phyloP scores from a whole-genome alignment of 1,140 invertebrate species.

The Drosophila persimilis region DNA sequence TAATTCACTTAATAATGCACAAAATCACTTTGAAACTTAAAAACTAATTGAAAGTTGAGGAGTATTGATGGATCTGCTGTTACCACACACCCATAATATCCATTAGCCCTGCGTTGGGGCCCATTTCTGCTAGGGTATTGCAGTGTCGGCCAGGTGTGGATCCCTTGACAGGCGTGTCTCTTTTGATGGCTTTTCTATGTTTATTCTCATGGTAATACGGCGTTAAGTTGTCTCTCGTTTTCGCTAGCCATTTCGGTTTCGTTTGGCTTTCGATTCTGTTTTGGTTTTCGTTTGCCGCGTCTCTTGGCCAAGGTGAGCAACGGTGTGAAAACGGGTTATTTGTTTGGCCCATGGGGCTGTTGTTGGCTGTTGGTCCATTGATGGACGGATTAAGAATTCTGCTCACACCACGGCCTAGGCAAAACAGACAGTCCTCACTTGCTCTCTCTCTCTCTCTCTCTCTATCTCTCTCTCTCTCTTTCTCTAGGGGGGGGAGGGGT shows the following conservation, averaged over 20 bases:
- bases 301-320: conserved; percentile 62
- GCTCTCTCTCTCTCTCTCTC: not conserved
- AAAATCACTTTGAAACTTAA: too few species aligned
- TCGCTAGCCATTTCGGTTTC: conserved; percentile 19
- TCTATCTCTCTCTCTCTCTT: too few species aligned
- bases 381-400: conserved; percentile 52
- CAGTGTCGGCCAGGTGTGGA: not conserved
- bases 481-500: too few species aligned
- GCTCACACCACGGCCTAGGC: conserved; percentile 28
- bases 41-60: too few species aligned
- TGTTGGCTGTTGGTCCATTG: conserved; percentile 11
- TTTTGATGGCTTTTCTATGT: conserved; percentile 6
- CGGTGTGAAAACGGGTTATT: conserved; percentile 40
- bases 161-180: not conserved
- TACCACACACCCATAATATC: not conserved
- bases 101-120: not conserved
- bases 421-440: conserved; percentile 8
- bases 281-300: conserved; percentile 39
- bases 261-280: conserved; percentile 36
- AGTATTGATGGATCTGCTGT: not conserved
- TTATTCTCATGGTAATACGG: conserved; percentile 42
- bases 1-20: too few species aligned
- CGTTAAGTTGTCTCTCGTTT: conserved; percentile 25
- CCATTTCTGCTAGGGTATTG: conserved; percentile 2
- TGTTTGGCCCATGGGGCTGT: conserved; percentile 14